A percentile compares a stretch with the other conserved stretches of the same genome.
Conservation (phyloP, 1,140 invertebrate species). For the Papilio polyxenes region DNA sequence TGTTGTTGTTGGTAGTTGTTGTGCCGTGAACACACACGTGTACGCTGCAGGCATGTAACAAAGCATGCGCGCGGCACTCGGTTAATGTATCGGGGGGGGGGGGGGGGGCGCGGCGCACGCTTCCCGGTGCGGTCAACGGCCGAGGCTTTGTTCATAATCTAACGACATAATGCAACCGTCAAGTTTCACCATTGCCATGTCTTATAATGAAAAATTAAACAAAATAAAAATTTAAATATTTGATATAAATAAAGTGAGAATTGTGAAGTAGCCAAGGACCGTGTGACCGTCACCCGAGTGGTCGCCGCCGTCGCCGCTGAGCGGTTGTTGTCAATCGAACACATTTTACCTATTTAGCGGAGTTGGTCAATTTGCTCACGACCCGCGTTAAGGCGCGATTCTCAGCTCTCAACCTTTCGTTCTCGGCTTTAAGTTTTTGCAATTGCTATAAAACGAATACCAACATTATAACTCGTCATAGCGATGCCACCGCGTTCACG, state of each 20-base stretch:
- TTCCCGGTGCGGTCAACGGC: constrained; percentile 43
- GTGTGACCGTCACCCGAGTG: constrained; percentile 2
- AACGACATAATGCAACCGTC: not conserved
- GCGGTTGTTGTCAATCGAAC: constrained; percentile 57
- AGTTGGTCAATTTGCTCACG: constrained; percentile 97
- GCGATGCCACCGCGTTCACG: constrained; percentile 45
- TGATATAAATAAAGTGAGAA: not conserved
- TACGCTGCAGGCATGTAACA: constrained; percentile 61
- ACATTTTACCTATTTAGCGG: constrained; percentile 87
- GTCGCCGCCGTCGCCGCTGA: constrained; percentile 57
- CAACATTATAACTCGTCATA: constrained; percentile 60
- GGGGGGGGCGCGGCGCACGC: constrained; percentile 41
- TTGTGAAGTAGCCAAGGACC: constrained; percentile 32
- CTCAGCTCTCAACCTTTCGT: constrained; percentile 97
- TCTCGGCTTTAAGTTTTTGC: constrained; percentile 98
- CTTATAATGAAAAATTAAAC: not conserved
- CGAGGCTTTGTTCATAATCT: constrained; percentile 34
- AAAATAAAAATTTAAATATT: not conserved
- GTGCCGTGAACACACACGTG: constrained; percentile 2
- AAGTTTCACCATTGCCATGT: not conserved
- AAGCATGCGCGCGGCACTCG: constrained; percentile 72
- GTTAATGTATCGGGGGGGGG: constrained; percentile 61
- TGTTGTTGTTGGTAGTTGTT: not conserved
- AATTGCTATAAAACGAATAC: constrained; percentile 92
- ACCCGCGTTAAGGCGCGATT: constrained; percentile 96